These are phyloP conservation scores for Chelidonichthys spinosus DNA, from an alignment of 2,797 vertebrate species.

Conservation along the genomic window DNA sequence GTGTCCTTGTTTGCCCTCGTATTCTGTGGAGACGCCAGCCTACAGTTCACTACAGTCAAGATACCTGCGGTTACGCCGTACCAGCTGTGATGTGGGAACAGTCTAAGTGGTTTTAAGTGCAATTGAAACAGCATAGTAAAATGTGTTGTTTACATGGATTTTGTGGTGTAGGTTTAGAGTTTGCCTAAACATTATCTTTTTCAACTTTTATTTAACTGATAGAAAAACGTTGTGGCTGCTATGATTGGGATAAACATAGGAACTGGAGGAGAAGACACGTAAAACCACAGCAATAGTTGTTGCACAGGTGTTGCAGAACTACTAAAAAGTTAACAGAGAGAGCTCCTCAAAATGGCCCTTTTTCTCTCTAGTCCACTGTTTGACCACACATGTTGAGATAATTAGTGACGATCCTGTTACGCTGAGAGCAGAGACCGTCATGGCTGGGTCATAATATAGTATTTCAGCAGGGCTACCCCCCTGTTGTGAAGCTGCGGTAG, in stretches of 20 bases:
- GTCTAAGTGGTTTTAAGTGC: not conserved
- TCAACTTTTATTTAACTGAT: not conserved
- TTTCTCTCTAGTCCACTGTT: slow-evolving; percentile 16
- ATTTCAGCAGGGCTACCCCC: slow-evolving; percentile 32
- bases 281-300: not conserved
- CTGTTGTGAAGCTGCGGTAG: slow-evolving; percentile 25
- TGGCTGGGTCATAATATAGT: slow-evolving; percentile 35
- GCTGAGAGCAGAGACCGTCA: slow-evolving; percentile 33
- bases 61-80: not conserved
- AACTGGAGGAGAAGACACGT: not conserved
- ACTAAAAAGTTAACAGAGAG: not conserved
- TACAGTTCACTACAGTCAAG: not conserved
- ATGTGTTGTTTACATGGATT: not conserved
- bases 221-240: not conserved
- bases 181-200: not conserved
- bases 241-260: not conserved
- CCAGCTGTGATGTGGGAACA: not conserved
- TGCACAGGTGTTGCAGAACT: not conserved
- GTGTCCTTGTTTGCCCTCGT: not conserved
- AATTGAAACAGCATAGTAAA: not conserved
- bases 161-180: not conserved
- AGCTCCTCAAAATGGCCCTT: slow-evolving; percentile 8
- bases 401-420: slow-evolving; percentile 32
- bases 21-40: not conserved
- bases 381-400: slow-evolving; percentile 49